A percentile compares a stretch with the other conserved stretches of the same genome.
phyloP scores from a whole-genome alignment of 2,888 invertebrate genomes.

The Catocala fraxini region DNA sequence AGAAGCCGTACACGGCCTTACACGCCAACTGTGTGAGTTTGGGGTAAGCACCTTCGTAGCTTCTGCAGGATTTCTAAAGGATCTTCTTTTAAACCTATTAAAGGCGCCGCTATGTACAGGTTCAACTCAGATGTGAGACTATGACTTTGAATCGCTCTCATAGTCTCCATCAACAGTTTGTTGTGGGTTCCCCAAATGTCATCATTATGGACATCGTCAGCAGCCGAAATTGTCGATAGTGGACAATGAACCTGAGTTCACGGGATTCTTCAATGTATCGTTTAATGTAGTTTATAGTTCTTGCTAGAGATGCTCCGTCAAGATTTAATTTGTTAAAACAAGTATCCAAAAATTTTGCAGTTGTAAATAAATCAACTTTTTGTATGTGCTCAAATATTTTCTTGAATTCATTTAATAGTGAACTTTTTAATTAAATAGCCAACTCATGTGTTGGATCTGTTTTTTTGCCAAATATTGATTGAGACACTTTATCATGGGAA shows the following conservation, averaged over 20 bases:
- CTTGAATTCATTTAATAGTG: constrained; percentile 40
- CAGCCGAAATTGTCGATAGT: constrained; percentile 30
- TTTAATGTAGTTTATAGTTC: constrained; percentile 43
- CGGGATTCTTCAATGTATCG: constrained; percentile 43
- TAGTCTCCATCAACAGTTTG: constrained; percentile 40
- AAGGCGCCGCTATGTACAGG: constrained; percentile 30
- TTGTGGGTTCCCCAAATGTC: constrained; percentile 46
- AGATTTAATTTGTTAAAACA: constrained; percentile 42
- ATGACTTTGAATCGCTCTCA: constrained; percentile 39
- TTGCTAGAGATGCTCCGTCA: constrained; percentile 37
- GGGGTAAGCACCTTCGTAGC: constrained; percentile 33
- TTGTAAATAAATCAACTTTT: constrained; percentile 42
- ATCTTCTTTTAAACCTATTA: constrained; percentile 43
- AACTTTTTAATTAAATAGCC: constrained; percentile 44
- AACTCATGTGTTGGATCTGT: constrained; percentile 40
- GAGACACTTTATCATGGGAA: constrained; percentile 51
- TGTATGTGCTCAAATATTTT: constrained; percentile 45
- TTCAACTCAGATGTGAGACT: constrained; percentile 36
- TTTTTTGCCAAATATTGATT: constrained; percentile 41
- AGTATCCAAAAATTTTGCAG: constrained; percentile 36
- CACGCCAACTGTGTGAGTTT: constrained; percentile 33
- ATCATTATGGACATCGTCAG: constrained; percentile 30
- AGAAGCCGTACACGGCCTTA: constrained; percentile 41
- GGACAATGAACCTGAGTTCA: constrained; percentile 23
- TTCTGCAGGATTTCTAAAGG: constrained; percentile 45